These are phyloP conservation scores for Neodiprion pinetum DNA, from an alignment of 1,140 invertebrate genomes.

Conservation along the genomic window DNA sequence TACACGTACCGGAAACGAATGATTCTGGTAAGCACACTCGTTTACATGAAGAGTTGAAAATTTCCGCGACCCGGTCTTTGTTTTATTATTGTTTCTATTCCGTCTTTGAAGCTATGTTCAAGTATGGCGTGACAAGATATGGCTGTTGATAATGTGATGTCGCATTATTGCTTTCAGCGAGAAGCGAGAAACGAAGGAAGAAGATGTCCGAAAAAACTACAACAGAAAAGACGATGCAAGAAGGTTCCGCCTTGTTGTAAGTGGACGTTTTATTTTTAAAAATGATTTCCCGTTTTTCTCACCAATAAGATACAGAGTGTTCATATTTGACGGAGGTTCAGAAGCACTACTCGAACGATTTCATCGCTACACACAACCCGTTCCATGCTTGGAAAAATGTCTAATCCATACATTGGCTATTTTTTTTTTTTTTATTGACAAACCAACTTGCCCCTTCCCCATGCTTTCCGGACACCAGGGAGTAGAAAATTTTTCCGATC, in stretches of 20 bases:
- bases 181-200: slow-evolving; percentile 72
- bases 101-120: background rate
- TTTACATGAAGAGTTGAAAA: too few species aligned
- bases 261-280: slow-evolving; percentile 22
- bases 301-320: slow-evolving; percentile 18
- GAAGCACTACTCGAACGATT: too few species aligned
- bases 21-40: slow-evolving; percentile 47
- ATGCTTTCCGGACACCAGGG: too few species aligned
- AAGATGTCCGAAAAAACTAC: slow-evolving; percentile 69
- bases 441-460: too few species aligned
- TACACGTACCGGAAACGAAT: slow-evolving; percentile 57
- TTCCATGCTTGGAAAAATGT: background rate
- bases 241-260: slow-evolving; percentile 55
- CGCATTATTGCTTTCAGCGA: slow-evolving; percentile 46
- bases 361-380: too few species aligned
- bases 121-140: too few species aligned
- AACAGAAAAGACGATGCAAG: slow-evolving; percentile 61
- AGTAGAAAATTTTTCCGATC: too few species aligned
- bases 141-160: too few species aligned
- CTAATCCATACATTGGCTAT: background rate
- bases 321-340: slow-evolving; percentile 11
- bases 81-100: slow-evolving; percentile 14
- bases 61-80: slow-evolving; percentile 4
- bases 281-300: slow-evolving; percentile 5
- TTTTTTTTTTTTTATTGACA: too few species aligned